A percentile compares a stretch with the other conserved stretches of the same genome.
Conservation (phyloP, 2,797 vertebrate species). For the Ctenochaetus hawaiiensis region DNA sequence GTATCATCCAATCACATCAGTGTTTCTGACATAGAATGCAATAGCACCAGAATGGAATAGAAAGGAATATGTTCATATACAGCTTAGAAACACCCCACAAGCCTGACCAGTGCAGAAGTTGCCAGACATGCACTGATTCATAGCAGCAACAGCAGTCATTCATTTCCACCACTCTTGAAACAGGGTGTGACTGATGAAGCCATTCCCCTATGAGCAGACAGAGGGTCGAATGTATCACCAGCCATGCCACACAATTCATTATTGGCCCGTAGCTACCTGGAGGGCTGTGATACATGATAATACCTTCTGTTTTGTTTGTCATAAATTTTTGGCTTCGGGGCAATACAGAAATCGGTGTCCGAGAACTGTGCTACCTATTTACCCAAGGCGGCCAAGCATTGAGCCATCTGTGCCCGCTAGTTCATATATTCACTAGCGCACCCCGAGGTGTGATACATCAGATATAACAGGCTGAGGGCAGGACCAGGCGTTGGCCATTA, state of each 20-base stretch:
- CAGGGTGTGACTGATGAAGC: slow-evolving; percentile 68
- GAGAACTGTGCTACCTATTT: slow-evolving; percentile 69
- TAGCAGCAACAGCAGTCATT: slow-evolving; percentile 47
- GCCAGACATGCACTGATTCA: slow-evolving; percentile 55
- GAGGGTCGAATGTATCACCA: slow-evolving; percentile 60
- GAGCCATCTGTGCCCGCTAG: slow-evolving; percentile 66
- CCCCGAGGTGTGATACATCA: slow-evolving; percentile 66
- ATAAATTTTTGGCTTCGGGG: slow-evolving; percentile 71
- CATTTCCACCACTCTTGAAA: slow-evolving; percentile 47
- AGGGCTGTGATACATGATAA: slow-evolving; percentile 76
- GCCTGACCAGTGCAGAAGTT: slow-evolving; percentile 39
- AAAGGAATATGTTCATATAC: slow-evolving; percentile 12
- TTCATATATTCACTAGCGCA: slow-evolving; percentile 63
- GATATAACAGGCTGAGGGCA: slow-evolving; percentile 54
- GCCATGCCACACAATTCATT: slow-evolving; percentile 65
- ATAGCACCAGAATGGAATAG: not conserved
- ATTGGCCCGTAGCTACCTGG: slow-evolving; percentile 68
- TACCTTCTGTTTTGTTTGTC: slow-evolving; percentile 75
- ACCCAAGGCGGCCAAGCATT: slow-evolving; percentile 65
- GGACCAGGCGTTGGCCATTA: slow-evolving; percentile 42
- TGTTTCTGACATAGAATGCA: not conserved
- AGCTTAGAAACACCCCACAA: slow-evolving; percentile 33
- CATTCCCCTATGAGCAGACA: slow-evolving; percentile 56
- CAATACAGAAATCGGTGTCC: slow-evolving; percentile 48
- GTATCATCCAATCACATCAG: not conserved